These are phyloP conservation scores for Schizaphis graminum DNA, from an alignment of 2,888 invertebrate genomes.

Conservation along the genomic window DNA sequence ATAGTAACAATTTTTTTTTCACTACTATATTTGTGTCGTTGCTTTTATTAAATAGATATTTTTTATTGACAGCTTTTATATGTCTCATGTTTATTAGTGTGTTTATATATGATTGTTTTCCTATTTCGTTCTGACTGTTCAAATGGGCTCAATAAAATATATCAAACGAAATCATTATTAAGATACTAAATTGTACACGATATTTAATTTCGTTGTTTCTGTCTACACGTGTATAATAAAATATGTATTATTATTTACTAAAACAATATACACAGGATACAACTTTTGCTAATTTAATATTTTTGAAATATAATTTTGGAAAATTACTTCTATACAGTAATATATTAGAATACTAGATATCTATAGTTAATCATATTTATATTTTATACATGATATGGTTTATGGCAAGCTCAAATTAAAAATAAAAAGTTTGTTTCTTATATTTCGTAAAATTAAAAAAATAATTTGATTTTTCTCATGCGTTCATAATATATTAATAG, in stretches of 20 bases:
- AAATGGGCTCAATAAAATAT: background rate
- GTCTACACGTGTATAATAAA: background rate
- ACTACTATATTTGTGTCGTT: background rate
- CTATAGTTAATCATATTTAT: background rate
- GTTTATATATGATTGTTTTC: background rate
- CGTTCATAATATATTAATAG: background rate
- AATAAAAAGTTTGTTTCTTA: background rate
- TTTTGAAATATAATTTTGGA: background rate
- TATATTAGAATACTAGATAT: background rate
- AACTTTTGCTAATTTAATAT: background rate
- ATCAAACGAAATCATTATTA: background rate
- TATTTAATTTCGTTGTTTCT: background rate
- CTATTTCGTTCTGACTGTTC: background rate
- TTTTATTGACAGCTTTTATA: background rate
- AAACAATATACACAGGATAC: background rate
- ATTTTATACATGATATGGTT: background rate
- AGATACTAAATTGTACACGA: background rate
- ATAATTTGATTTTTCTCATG: background rate
- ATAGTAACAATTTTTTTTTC: background rate
- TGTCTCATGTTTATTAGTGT: background rate
- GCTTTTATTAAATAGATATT: background rate
- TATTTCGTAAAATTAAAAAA: background rate
- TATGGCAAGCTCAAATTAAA: background rate
- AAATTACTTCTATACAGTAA: background rate
- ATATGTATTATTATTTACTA: background rate